These are phyloP conservation scores for Rafetus swinhoei DNA, from an alignment of 2,113 vertebrate species.

Conservation along the genomic window DNA sequence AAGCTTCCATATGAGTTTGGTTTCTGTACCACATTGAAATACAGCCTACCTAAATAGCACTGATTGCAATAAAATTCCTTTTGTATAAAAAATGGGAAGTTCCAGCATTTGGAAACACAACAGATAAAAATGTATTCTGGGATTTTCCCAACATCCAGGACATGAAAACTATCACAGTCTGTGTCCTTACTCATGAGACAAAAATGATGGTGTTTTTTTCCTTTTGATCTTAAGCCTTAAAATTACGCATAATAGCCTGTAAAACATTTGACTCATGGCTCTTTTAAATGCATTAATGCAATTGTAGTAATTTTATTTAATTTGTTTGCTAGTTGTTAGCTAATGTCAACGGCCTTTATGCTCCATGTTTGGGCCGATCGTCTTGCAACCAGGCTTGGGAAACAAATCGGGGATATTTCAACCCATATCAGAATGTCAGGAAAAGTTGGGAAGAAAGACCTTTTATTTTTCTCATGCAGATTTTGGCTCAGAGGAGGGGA, in stretches of 20 bases:
- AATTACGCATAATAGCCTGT: background rate
- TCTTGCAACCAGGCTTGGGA: background rate
- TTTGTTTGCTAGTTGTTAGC: background rate
- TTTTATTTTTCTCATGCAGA: background rate
- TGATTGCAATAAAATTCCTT: background rate
- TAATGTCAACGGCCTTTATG: background rate
- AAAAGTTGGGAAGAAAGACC: background rate
- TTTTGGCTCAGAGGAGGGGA: background rate
- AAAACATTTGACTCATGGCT: background rate
- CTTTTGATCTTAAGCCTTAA: background rate
- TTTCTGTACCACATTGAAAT: background rate
- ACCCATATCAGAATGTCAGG: background rate
- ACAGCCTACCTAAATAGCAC: background rate
- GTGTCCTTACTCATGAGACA: background rate
- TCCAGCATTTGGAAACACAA: background rate
- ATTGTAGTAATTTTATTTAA: background rate
- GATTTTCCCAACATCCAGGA: background rate
- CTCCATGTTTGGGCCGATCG: background rate
- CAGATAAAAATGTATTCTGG: background rate
- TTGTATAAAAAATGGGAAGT: background rate
- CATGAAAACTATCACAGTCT: background rate
- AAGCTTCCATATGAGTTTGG: background rate
- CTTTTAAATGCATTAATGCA: background rate
- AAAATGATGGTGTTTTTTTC: background rate
- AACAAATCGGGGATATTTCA: background rate